Percentiles rank a stretch among this genome's conserved stretches.
phyloP scores from a whole-genome alignment of 1,140 invertebrate species.

The Wasmannia auropunctata region DNA sequence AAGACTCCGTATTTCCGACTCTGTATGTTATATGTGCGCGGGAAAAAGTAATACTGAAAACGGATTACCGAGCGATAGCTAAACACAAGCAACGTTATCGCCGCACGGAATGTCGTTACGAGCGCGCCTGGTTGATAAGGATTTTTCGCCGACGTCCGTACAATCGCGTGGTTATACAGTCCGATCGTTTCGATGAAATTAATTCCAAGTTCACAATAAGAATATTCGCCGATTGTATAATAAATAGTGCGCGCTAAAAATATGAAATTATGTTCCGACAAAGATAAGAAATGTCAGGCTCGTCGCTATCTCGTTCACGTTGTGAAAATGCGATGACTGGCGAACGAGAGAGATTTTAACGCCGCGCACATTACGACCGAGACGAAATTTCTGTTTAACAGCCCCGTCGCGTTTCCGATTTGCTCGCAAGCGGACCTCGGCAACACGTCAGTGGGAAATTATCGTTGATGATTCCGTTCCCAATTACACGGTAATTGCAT shows the following conservation, averaged over 20 bases:
- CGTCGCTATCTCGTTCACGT: not conserved
- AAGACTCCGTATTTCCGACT: not conserved
- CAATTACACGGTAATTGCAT: slow-evolving; percentile 41
- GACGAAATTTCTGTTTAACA: slow-evolving; percentile 9
- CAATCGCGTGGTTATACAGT: not conserved
- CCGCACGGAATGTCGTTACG: not conserved
- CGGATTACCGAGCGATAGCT: slow-evolving; percentile 1
- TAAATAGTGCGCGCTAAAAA: not conserved
- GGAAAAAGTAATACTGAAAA: not conserved
- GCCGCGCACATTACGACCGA: not conserved
- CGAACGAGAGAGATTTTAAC: slow-evolving; percentile 44
- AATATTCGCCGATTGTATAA: not conserved
- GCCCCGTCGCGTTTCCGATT: not conserved
- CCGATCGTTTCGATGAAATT: not conserved
- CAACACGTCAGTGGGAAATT: not conserved
- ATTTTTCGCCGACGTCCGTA: not conserved
- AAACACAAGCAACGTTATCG: slow-evolving; percentile 32
- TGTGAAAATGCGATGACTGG: not conserved
- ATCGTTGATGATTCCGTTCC: slow-evolving; percentile 7
- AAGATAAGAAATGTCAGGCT: not conserved
- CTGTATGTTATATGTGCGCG: not conserved
- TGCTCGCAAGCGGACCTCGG: not conserved
- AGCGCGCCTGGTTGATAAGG: not conserved
- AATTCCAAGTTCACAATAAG: not conserved
- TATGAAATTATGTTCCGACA: not conserved